Evolutionary conservation across 1,140 invertebrate species (phyloP), one percentile per base, ranked within the genome.

Genomic region (Hycleus phaleratus): DNA sequence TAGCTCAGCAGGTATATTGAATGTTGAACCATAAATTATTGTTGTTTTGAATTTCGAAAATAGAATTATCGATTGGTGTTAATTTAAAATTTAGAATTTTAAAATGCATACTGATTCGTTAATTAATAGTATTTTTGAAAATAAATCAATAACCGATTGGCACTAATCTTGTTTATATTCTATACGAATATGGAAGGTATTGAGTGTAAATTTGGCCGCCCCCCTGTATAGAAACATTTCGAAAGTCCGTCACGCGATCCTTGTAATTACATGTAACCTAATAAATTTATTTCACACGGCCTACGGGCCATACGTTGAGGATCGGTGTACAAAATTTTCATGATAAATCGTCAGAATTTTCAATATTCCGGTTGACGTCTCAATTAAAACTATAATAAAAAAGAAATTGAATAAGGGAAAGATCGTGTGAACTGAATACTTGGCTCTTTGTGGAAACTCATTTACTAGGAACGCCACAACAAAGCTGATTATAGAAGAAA

Each of bases 241-340:
- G 47, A 52, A 50, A 59, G 25, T 51, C 40, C 49, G 48, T 59
- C 61, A 63, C 61, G 61, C 61, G 58, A 63, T 63, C 18, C 47
- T 50, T 46, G 53, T 63, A 63, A 60, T 63, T 63, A 63, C 45
- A 57, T 58, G 43, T 59, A 63, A 63, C 61, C 61, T 54, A 63
- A 63, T 63, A 63, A 63, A 63, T 63, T 63, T 63, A 60, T 63
- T 63, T 63, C 57, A 60, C 61, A 58, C 61, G 57, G 57, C 58
- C 58, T 50, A 63, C 61, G 61, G 58, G 50, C 58, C 56, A 48
- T 48, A 46, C 56, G 47, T 45, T 45, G 48, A 45, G 11, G 32
- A 52, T 18, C 52, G 32, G 11, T 25, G 12, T 49, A 46, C 3
- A 46, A 24, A 26, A 47, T 45, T 43, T 26, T 44, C 49, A 59